Base-by-base conservation (phyloP, 2,113 vertebrate genomes). In the Pandion haliaetus region DNA sequence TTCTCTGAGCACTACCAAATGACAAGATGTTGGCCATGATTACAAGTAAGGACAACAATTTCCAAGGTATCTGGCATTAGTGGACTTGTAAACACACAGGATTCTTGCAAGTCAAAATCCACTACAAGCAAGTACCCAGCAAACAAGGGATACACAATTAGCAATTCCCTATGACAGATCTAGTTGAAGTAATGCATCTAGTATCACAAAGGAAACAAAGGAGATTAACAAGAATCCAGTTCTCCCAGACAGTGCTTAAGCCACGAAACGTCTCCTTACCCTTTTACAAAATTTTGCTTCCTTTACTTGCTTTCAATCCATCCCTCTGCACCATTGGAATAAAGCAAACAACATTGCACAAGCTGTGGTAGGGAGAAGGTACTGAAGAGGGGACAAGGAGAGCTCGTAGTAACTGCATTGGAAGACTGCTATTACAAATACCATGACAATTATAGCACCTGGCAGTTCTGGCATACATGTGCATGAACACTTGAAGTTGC, bases 381-480 rank as follows among this genome's bases (percentile, higher is more conserved):
- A 73, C 0, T 36, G 40, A 69, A 47, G 45, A 70, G 28, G 67
- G 10, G 32, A 57, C 38, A 71, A 28, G 17, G 6, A 63, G 17
- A 67, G 7, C 28, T 79, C 31, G 44, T 0, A 57, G 36, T 26
- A 58, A 58, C 38, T 28, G 29, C 21, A n/a, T 3, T 36, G 32
- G 40, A 79, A 71, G 44, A 17, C 44, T 36, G 25, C 32, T 63
- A 17, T 40, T 62, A 79, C 12, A 82, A 57, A 49, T 17, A 79
- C 24, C 15, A 47, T 8, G 45, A 66, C 42, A 74, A 44, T 40
- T 38, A 62, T 2, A 74, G 45, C 42, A 71, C 42, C 69, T 67
- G 52, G 40, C 28, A 55, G 23, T 50, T 82, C 50, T 63, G 21
- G 40, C 17, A 52, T 12, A n/a, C 0, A 0, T 5, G 31, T 44